These are phyloP conservation scores for Heliothis virescens DNA, from an alignment of 1,140 invertebrate species.

Conservation along the genomic window DNA sequence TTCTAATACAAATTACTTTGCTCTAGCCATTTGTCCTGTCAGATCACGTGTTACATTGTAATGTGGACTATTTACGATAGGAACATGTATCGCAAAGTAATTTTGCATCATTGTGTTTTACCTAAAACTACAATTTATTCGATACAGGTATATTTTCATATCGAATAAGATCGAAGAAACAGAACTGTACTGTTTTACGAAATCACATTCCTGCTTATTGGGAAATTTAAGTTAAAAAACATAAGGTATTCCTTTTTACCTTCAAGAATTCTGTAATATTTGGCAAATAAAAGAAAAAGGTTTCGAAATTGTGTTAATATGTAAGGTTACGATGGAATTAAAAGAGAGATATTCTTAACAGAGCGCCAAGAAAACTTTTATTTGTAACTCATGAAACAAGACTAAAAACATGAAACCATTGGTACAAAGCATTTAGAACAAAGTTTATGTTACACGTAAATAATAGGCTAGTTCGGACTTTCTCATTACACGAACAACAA, in stretches of 20 bases:
- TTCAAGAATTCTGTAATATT: too few relatives aligned
- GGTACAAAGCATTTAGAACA: slow-evolving; percentile 34
- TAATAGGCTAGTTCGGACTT: slow-evolving; percentile 35
- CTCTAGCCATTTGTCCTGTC: background rate
- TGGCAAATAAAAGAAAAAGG: too few relatives aligned
- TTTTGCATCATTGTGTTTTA: background rate
- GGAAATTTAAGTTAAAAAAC: too few relatives aligned
- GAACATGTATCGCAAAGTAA: background rate
- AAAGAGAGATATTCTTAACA: too few relatives aligned
- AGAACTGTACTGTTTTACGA: too few relatives aligned
- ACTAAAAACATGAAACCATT: slow-evolving; percentile 13
- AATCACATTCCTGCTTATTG: too few relatives aligned
- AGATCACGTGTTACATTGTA: slow-evolving; percentile 9
- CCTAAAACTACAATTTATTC: background rate
- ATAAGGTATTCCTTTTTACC: too few relatives aligned
- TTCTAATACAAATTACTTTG: slow-evolving; percentile 24
- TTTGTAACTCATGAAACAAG: background rate
- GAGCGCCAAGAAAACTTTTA: background rate
- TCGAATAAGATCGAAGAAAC: too few relatives aligned
- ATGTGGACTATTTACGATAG: slow-evolving; percentile 7
- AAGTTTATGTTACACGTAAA: slow-evolving; percentile 46
- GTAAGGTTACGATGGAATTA: too few relatives aligned
- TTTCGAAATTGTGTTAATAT: too few relatives aligned
- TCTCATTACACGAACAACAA: slow-evolving; percentile 46
- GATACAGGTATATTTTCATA: too few relatives aligned